Evolutionary conservation across 2,113 vertebrate genomes (phyloP).

Genomic region (Sturnira hondurensis): DNA sequence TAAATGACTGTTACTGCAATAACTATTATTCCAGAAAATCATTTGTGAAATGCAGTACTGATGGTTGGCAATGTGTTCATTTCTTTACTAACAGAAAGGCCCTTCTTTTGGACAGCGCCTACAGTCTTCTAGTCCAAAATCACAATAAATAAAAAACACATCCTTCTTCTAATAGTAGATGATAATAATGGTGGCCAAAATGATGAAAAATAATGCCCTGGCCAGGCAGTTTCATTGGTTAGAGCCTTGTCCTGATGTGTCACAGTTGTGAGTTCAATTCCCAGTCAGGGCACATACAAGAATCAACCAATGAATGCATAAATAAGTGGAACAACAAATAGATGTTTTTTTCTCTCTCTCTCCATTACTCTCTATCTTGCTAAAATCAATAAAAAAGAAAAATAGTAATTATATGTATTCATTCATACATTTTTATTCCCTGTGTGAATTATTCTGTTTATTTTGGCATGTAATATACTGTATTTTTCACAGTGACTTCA

Average conservation of each 20-base stretch:
- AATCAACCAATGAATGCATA: no score
- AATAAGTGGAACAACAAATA: no score
- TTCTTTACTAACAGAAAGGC: conserved; percentile 38
- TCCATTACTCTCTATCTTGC: no score
- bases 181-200: not conserved
- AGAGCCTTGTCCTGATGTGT: no score
- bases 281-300: no score
- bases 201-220: not conserved
- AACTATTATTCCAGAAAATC: not conserved
- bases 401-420: not conserved
- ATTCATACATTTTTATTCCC: not conserved
- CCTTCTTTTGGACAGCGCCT: not conserved
- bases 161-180: not conserved
- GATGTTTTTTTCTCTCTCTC: no score
- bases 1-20: not conserved
- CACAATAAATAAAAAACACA: not conserved
- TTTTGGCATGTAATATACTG: not conserved
- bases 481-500: not conserved
- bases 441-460: not conserved
- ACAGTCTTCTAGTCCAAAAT: not conserved
- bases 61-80: not conserved
- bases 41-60: not conserved
- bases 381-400: no score
- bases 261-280: no score
- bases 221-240: no score